These are phyloP conservation scores for Elephas maximus DNA, from an alignment of 2,113 vertebrate species.

Conservation along the genomic window DNA sequence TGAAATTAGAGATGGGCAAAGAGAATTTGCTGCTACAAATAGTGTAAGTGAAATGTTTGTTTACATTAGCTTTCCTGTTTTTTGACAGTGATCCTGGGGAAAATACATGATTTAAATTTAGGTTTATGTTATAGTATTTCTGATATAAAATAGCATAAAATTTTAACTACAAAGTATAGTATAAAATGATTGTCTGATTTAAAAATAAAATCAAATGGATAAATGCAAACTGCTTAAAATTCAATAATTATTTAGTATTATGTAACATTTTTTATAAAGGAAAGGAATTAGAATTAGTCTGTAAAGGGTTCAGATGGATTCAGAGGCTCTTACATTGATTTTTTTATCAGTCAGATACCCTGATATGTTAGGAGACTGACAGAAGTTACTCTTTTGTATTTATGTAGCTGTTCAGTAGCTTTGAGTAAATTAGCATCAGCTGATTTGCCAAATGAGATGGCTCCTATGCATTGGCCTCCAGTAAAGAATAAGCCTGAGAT, in stretches of 20 bases:
- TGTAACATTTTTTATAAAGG: not conserved
- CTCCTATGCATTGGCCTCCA: not conserved
- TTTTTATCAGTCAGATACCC: slow-evolving; percentile 11
- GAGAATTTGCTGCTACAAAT: slow-evolving; percentile 98
- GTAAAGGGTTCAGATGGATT: slow-evolving; percentile 12
- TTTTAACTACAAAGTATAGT: slow-evolving; percentile 7
- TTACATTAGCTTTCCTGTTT: slow-evolving; percentile 24
- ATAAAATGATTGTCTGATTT: not conserved
- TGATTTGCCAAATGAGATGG: not conserved
- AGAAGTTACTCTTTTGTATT: slow-evolving; percentile 35
- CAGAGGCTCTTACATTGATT: not conserved
- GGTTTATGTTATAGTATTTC: slow-evolving; percentile 50
- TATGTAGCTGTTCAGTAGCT: slow-evolving; percentile 22
- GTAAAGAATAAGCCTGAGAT: not conserved
- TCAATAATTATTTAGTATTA: not conserved
- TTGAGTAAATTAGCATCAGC: slow-evolving; percentile 26
- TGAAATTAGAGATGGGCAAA: slow-evolving; percentile 96
- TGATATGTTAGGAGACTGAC: slow-evolving; percentile 34
- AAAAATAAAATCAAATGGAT: not conserved
- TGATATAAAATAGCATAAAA: slow-evolving; percentile 36
- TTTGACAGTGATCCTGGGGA: slow-evolving; percentile 18
- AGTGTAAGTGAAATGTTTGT: slow-evolving; percentile 92
- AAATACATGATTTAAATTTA: slow-evolving; percentile 38
- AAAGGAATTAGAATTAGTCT: slow-evolving; percentile 25
- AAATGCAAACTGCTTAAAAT: slow-evolving; percentile 51